A percentile compares a stretch with the other conserved stretches of the same genome.
Evolutionary conservation across 92 coral and sea anemone genomes (phyloP).

Genomic region (Porites evermanni): DNA sequence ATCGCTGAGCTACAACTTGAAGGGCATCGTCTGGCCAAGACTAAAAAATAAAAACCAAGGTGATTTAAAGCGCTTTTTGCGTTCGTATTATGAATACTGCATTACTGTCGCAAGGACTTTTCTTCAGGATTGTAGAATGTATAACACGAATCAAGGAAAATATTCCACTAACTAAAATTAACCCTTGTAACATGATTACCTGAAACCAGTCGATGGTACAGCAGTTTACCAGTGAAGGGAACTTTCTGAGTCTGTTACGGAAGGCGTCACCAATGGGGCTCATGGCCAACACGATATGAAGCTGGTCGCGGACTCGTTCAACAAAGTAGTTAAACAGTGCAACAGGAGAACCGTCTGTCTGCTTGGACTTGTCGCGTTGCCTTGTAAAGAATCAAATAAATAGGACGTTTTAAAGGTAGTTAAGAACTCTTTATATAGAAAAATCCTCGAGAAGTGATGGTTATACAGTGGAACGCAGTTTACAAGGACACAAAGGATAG

Average conservation of each 20-base stretch:
- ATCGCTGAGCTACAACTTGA: slow-evolving; percentile 97
- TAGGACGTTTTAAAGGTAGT: too few relatives aligned
- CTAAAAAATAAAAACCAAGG: slow-evolving; percentile 39
- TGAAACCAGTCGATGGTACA: slow-evolving; percentile 99
- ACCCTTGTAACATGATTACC: slow-evolving; percentile 49
- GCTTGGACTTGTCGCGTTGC: slow-evolving; percentile 99
- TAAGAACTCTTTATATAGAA: too few relatives aligned
- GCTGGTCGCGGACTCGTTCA: slow-evolving; percentile 97
- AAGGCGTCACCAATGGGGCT: slow-evolving; percentile 99
- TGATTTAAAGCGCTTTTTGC: too few relatives aligned
- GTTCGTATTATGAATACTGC: too few relatives aligned
- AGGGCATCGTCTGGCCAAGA: slow-evolving; percentile 99
- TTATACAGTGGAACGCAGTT: too few relatives aligned
- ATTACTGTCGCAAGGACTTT: too few relatives aligned
- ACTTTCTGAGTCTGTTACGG: slow-evolving; percentile 94
- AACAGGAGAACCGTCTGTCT: slow-evolving; percentile 98
- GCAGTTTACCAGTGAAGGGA: slow-evolving; percentile 97
- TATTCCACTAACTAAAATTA: too few relatives aligned
- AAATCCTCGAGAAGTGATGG: too few relatives aligned
- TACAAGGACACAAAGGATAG: too few relatives aligned
- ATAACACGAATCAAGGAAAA: too few relatives aligned
- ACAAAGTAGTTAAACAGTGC: slow-evolving; percentile 96
- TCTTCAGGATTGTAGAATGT: too few relatives aligned
- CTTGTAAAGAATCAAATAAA: slow-evolving; percentile 41
- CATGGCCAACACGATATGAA: slow-evolving; percentile 99